Conservation (phyloP, 2,888 invertebrate species). For the Lithophane socia region DNA sequence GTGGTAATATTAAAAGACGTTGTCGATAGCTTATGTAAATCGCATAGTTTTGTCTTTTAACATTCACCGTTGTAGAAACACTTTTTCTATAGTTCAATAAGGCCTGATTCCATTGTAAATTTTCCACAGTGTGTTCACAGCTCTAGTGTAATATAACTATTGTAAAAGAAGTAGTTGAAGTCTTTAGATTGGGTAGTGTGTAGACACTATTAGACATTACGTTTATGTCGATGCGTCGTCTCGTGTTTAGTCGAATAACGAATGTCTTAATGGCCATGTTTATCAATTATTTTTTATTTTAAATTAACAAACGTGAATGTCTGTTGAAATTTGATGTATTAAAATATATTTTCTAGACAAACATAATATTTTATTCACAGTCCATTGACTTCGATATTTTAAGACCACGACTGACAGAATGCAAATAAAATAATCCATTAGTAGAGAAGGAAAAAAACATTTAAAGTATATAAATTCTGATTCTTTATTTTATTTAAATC, state of each 20-base stretch:
- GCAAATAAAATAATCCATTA: neutral
- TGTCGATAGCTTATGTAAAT: conserved; percentile 57
- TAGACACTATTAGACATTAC: conserved; percentile 69
- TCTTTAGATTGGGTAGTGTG: conserved; percentile 73
- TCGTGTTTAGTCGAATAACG: conserved; percentile 75
- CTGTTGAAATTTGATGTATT: conserved; percentile 89
- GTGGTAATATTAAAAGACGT: conserved; percentile 16
- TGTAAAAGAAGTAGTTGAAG: conserved; percentile 72
- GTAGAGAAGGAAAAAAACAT: conserved; percentile 72
- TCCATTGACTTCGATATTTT: conserved; percentile 8
- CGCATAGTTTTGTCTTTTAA: conserved; percentile 41
- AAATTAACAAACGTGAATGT: conserved; percentile 85
- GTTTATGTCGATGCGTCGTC: conserved; percentile 67
- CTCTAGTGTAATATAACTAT: conserved; percentile 75
- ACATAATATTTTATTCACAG: conserved; percentile 61
- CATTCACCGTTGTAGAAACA: conserved; percentile 36
- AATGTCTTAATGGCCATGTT: conserved; percentile 73
- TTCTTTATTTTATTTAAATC: conserved; percentile 82
- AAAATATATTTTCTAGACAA: conserved; percentile 89
- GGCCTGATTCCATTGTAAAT: conserved; percentile 69
- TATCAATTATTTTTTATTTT: conserved; percentile 80
- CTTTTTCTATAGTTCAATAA: conserved; percentile 17
- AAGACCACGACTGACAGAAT: neutral
- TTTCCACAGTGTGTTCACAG: conserved; percentile 76
- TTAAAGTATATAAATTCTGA: conserved; percentile 86